Percentiles rank a stretch among this genome's conserved stretches.
Conservation (phyloP, 2,113 vertebrate genomes). For the Rhizomys pruinosus region DNA sequence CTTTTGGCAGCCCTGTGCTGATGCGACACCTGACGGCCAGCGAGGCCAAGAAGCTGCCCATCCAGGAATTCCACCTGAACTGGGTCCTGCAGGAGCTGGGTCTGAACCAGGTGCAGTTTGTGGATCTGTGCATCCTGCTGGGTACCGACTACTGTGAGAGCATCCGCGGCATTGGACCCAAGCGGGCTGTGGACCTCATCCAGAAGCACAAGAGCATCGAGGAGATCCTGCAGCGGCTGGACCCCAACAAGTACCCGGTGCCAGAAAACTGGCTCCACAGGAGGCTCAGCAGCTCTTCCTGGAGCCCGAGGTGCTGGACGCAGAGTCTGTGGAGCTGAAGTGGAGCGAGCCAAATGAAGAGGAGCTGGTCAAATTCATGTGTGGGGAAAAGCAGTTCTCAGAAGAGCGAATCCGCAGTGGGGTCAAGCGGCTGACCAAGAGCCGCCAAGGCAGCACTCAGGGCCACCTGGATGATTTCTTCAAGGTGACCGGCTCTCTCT, state of each 20-base stretch:
- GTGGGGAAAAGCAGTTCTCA: conserved; percentile 96
- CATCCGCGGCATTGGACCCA: conserved; percentile 97
- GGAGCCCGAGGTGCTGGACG: conserved; percentile 92
- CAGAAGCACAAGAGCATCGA: conserved; percentile 95
- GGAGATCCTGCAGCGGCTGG: conserved; percentile 93
- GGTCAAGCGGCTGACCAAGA: conserved; percentile 92
- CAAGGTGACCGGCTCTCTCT: conserved; percentile 95
- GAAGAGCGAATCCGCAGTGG: conserved; percentile 95
- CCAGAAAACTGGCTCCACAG: conserved; percentile 95
- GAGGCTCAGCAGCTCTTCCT: conserved; percentile 95
- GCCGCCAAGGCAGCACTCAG: conserved; percentile 96
- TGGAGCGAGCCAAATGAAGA: conserved; percentile 95
- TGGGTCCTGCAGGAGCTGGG: conserved; percentile 92
- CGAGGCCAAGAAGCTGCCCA: conserved; percentile 98
- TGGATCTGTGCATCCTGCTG: conserved; percentile 97
- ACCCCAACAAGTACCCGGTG: conserved; percentile 91
- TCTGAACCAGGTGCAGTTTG: conserved; percentile 94
- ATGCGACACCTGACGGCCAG: conserved; percentile 96
- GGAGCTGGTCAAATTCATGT: conserved; percentile 93
- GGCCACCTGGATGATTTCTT: conserved; percentile 97
- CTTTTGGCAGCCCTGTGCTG: conserved; percentile 94
- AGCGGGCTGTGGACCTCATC: conserved; percentile 96
- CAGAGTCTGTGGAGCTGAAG: conserved; percentile 90
- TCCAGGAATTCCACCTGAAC: conserved; percentile 96
- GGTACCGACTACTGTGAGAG: conserved; percentile 98